Base-by-base conservation (phyloP, 2,113 vertebrate genomes). In the Raphicerus campestris region DNA sequence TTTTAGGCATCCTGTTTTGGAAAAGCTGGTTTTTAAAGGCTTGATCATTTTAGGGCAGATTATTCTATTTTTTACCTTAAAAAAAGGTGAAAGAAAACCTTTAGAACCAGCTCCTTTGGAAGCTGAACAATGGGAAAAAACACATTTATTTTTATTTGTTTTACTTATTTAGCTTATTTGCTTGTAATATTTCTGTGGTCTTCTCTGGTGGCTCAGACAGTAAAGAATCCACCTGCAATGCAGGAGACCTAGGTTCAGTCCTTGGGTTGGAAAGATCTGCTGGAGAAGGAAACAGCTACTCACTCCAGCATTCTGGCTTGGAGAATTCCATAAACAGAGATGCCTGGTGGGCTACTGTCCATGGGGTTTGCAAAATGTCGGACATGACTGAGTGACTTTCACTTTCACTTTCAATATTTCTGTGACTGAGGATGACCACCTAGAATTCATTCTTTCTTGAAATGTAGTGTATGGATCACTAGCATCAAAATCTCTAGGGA, bases 1-100 rank as follows among this genome's bases (percentile, higher is more conserved):
- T 92, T 53, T 10, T 87, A 78, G 66, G 60, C 63, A 90, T 93
- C 90, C 96, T 96, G 85, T 89, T 98, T 97, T 89, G 95, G 90
- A 91, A 96, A 97, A 84, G 45, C 20, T 3, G 24, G 28, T 80
- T 60, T 88, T 82, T 73, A 96, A 93, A 85, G 55, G 26, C 7
- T 86, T 78, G 88, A 60, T 94, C 28, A 82, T 93, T 92, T 92
- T 63, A 85, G 82, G 8, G 66, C 22, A 39, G 75, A 78, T 95
- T 28, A 78, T 70, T 87, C 22, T 56, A 11, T 35, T n/a, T 94
- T 87, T 88, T 92, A 61, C 53, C 56, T 84, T 78, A 32, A 95
- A 96, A 82, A 51, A 39, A 88, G 28, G 15, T 49, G 4, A 83
- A 87, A 47, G 58, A 35, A 66, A 84, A 81, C 42, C 16, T 47